Base-by-base conservation (phyloP, 2,113 vertebrate genomes). In the Takifugu flavidus region DNA sequence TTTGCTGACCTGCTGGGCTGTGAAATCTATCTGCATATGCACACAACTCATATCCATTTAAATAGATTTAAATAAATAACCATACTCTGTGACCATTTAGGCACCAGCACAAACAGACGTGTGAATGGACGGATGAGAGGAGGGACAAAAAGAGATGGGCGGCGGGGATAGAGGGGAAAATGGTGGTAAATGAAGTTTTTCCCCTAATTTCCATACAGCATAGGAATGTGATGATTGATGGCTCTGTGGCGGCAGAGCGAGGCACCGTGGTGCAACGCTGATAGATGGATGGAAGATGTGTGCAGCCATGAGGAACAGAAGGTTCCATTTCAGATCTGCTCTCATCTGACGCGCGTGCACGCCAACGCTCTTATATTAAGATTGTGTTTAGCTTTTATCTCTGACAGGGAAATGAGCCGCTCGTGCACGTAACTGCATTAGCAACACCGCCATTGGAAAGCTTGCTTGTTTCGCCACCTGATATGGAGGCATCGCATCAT, bases 321-420 rank as follows among this genome's bases (percentile, higher is more conserved):
- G 76, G 86, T 87, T 72, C 82, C 71, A 84, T 87, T 87, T 88
- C 79, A 85, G 81, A 86, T 87, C 75, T 68, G 67, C 66, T 50
- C 64, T 70, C 71, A 77, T 69, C 75, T 78, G 72, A 78, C 73
- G 70, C 72, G 64, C 46, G 26, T 55, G 5, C 65, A 56, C 34
- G 65, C 52, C 60, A 26, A 4, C 53, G 74, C 76, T 82, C 70
- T 62, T 65, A 74, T 86, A 86, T 87, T 84, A 67, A 88, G 82
- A 88, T 84, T 71, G 70, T 80, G 68, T 83, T 83, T 59, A 12
- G 68, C 59, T 55, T 79, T 84, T 81, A 82, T 85, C 79, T 81
- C 67, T 47, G 60, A 59, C 27, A 20, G 28, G 7, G 28, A 51
- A 45, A 43, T 43, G 42, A 65, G 43, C 53, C 14, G 62, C 45